Base-by-base conservation (phyloP, 1,140 invertebrate species). In the Zaprionus camerounensis region DNA sequence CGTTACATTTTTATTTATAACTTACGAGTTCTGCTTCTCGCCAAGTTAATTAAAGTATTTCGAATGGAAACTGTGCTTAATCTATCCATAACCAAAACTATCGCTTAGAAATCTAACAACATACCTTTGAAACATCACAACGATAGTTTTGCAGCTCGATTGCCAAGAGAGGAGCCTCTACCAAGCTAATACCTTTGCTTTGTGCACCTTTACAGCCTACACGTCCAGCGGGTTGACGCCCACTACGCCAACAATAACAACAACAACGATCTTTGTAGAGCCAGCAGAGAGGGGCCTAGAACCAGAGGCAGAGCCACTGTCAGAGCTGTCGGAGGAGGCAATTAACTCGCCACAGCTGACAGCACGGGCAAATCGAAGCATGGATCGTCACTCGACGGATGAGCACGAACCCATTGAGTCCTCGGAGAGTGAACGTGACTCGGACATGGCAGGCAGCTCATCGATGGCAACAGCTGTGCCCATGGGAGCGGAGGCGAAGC, bases 401-500 rank as follows among this genome's bases (percentile, higher is more conserved):
- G 95, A 95, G 20, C 84, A 94, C 2, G 95, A 95, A 20, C 93
- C 95, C 13, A 94, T 94, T 22, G 95, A 96, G 74, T 97, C 96
- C n/a, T 97, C 96, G 0, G 96, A 96, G 77, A 97, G 96, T 1
- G 96, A 97, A 86, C 93, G 94, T 11, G 96, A 96, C 80, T 95
- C 95, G 0, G 96, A 96, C 78, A 74, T 92, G 79, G 90, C 85
- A 7, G 85, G 85, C 53, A 90, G 79, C 24, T 83, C 80, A 0
- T 91, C 90, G 7, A 79, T 87, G 58, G 74, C 82, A 5, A 91
- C 86, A 0, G 85, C 85, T 0, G 86, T 91, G n/a, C 78, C 78
- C 0, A 63, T 77, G 26, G 91, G 77, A 7, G 71, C 71, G 3
- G 94, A 95, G 9, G 73, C 76, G 0, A 81, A 86, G 49, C 82